Evolutionary conservation across 2,888 invertebrate species (phyloP).

Genomic region (Brachypterus glaber): DNA sequence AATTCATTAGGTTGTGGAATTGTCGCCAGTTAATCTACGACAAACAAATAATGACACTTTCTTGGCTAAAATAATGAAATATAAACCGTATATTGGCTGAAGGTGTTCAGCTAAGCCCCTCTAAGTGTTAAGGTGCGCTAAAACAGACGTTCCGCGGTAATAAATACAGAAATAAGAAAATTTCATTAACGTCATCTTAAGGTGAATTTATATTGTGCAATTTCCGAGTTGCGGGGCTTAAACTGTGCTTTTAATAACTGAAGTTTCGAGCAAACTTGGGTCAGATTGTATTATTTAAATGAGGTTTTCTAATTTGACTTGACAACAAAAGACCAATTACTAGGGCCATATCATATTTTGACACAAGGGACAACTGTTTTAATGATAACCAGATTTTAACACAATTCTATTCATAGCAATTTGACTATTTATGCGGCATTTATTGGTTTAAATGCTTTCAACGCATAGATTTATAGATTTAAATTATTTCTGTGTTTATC

Average conservation of each 20-base stretch:
- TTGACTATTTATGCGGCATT: no score
- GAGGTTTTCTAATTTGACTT: slow-evolving; percentile 35
- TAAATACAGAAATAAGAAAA: slow-evolving; percentile 45
- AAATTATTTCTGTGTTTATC: no score
- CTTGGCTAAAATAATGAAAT: slow-evolving; percentile 5
- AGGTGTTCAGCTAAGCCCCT: no score
- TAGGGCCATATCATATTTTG: no score
- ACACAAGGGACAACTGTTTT: no score
- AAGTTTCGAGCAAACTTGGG: slow-evolving; percentile 26
- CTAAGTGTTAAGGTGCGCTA: no score
- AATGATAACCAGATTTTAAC: no score
- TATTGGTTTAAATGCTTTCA: no score
- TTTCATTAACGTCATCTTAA: slow-evolving; percentile 50
- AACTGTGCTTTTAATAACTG: slow-evolving; percentile 35
- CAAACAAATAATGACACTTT: not conserved
- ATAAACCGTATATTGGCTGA: no score
- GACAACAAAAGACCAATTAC: slow-evolving; percentile 36
- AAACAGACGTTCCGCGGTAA: slow-evolving; percentile 30
- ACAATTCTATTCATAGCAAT: no score
- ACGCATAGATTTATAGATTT: no score
- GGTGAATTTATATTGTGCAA: slow-evolving; percentile 47
- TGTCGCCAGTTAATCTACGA: not conserved
- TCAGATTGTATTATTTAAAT: slow-evolving; percentile 39
- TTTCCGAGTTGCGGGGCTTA: slow-evolving; percentile 41
- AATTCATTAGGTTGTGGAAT: no score